A percentile compares a stretch with the other conserved stretches of the same genome.
phyloP scores from a whole-genome alignment of 2,888 invertebrate species.

The Epinotia demarniana region DNA sequence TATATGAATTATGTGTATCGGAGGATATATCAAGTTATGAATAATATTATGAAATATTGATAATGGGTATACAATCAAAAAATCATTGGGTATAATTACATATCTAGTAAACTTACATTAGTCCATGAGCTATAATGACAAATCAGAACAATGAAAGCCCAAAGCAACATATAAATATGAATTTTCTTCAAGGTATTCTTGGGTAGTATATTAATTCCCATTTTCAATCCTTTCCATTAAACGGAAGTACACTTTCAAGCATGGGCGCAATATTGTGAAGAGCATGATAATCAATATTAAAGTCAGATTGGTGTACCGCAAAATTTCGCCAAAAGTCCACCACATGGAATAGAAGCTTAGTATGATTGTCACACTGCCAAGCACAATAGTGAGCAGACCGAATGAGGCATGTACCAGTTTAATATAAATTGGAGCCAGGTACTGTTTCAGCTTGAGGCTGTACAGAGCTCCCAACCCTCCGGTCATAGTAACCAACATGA shows the following conservation, averaged over 20 bases:
- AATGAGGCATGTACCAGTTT: slow-evolving; percentile 76
- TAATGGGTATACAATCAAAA: slow-evolving; percentile 25
- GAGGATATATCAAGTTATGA: slow-evolving; percentile 1
- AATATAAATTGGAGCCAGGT: slow-evolving; percentile 76
- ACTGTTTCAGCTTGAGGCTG: slow-evolving; percentile 76
- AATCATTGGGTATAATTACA: slow-evolving; percentile 3
- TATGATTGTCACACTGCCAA: slow-evolving; percentile 74
- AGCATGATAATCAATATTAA: slow-evolving; percentile 70
- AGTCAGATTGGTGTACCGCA: slow-evolving; percentile 66
- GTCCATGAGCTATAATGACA: background rate
- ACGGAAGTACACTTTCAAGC: slow-evolving; percentile 77
- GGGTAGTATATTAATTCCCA: slow-evolving; percentile 57
- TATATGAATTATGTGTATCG: slow-evolving; percentile 15
- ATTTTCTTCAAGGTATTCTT: slow-evolving; percentile 3
- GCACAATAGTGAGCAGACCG: slow-evolving; percentile 72
- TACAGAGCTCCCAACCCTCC: slow-evolving; percentile 77
- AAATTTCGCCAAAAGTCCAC: slow-evolving; percentile 73
- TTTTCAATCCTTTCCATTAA: slow-evolving; percentile 76
- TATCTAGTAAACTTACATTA: background rate
- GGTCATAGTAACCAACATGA: slow-evolving; percentile 71
- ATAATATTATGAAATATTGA: slow-evolving; percentile 19
- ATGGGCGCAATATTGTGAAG: slow-evolving; percentile 74
- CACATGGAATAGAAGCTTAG: slow-evolving; percentile 73
- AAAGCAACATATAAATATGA: slow-evolving; percentile 30
- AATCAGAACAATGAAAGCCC: slow-evolving; percentile 23